Percentiles rank a stretch among this genome's conserved stretches.
Evolutionary conservation across 2,113 vertebrate species (phyloP).

Genomic region (Vanacampus margaritifer): DNA sequence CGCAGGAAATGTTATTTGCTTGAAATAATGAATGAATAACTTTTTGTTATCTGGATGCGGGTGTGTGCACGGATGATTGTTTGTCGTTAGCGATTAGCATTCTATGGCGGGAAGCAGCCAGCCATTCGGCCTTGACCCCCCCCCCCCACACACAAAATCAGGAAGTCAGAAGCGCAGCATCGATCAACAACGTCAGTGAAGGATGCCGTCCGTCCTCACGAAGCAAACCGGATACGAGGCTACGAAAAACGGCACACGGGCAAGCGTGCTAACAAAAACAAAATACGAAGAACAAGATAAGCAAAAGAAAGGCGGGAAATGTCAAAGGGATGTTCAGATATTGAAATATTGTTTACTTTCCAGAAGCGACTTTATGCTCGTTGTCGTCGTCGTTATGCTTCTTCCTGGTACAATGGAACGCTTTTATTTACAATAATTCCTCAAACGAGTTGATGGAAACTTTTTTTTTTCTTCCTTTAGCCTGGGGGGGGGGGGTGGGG

Average conservation of each 20-base stretch:
- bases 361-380: not conserved
- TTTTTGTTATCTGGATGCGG: not conserved
- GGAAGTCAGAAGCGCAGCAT: conserved; percentile 31
- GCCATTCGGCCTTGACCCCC: conserved; percentile 34
- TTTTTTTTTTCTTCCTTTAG: not conserved
- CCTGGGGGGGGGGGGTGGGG: not conserved
- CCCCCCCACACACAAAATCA: not conserved
- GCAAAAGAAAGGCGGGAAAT: not conserved
- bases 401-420: not conserved
- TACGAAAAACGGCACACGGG: not conserved
- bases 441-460: not conserved
- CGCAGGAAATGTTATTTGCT: not conserved
- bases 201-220: conserved; percentile 7
- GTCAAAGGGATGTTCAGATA: not conserved
- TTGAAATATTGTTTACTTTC: not conserved
- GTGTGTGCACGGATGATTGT: conserved; percentile 11
- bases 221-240: not conserved
- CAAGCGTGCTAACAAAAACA: not conserved
- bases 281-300: conserved; percentile 2
- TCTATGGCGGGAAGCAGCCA: conserved; percentile 32
- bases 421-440: not conserved
- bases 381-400: no score
- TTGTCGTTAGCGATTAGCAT: conserved; percentile 44
- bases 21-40: not conserved
- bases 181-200: conserved; percentile 28